A percentile compares a stretch with the other conserved stretches of the same genome.
These are phyloP conservation scores for Bombus soroeensis DNA, from an alignment of 1,140 invertebrate genomes.

Conservation along the genomic window DNA sequence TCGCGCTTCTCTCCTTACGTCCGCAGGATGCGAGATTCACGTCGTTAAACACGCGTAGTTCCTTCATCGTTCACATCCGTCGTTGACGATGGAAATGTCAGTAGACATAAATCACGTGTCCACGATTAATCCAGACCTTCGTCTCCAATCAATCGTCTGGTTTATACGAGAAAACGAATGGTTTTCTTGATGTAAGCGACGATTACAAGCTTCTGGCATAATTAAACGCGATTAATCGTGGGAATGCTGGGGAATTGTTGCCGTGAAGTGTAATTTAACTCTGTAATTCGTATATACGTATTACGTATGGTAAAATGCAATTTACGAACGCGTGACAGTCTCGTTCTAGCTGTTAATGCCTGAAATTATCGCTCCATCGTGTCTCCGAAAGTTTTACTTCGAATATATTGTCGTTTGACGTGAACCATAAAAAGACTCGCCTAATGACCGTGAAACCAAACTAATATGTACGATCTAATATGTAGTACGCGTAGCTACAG, in stretches of 20 bases:
- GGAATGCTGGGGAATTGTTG: neutral
- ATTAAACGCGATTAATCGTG: conserved; percentile 11
- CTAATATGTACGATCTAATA: no score
- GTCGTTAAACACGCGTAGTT: neutral
- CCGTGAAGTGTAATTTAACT: no score
- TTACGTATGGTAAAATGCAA: no score
- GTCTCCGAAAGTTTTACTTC: no score
- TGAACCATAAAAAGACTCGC: no score
- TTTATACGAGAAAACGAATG: neutral
- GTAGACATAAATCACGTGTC: neutral
- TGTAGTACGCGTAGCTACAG: no score
- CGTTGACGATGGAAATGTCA: conserved; percentile 21
- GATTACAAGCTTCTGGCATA: neutral
- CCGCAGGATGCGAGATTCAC: conserved; percentile 49
- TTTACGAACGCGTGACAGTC: no score
- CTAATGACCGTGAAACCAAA: no score
- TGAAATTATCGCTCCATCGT: no score
- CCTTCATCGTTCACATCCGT: conserved; percentile 6
- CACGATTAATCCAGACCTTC: neutral
- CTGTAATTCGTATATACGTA: no score
- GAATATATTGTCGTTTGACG: no score
- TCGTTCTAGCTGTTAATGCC: no score
- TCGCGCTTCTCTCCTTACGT: conserved; percentile 20
- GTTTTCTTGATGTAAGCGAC: neutral
- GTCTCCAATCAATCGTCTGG: neutral